A percentile compares a stretch with the other conserved stretches of the same genome.
phyloP scores from a whole-genome alignment of 1,140 invertebrate genomes.

The Neelides sp. region DNA sequence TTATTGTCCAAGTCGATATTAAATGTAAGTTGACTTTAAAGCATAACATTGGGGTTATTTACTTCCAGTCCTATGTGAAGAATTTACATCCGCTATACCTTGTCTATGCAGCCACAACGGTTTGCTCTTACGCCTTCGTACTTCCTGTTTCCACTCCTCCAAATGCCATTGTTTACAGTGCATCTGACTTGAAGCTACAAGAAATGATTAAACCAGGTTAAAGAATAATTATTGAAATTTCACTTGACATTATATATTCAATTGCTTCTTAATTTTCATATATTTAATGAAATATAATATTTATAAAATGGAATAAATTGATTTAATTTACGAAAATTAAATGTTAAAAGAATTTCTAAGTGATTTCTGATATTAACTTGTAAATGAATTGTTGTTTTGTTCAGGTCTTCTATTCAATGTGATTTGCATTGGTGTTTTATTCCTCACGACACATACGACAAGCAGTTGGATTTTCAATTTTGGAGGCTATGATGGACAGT shows the following conservation, averaged over 20 bases:
- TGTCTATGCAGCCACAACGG: constrained; percentile 67
- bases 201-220: constrained; percentile 36
- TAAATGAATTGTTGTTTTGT: neutral
- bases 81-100: constrained; percentile 69
- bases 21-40: no score
- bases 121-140: constrained; percentile 39
- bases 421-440: constrained; percentile 53
- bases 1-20: neutral
- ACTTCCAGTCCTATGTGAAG: constrained; percentile 49
- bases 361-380: neutral
- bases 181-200: constrained; percentile 33
- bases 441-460: constrained; percentile 54
- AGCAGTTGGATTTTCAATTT: constrained; percentile 35
- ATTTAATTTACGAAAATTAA: no score
- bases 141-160: constrained; percentile 48
- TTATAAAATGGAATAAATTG: no score
- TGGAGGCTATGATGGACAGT: constrained; percentile 15
- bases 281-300: no score
- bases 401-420: constrained; percentile 65
- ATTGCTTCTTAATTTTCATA: no score
- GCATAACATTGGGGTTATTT: no score
- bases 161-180: constrained; percentile 48
- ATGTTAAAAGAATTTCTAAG: neutral
- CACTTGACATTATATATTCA: neutral
- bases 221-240: no score